Evolutionary conservation across 2,113 vertebrate genomes (phyloP).

Genomic region (Synodontis membranacea): DNA sequence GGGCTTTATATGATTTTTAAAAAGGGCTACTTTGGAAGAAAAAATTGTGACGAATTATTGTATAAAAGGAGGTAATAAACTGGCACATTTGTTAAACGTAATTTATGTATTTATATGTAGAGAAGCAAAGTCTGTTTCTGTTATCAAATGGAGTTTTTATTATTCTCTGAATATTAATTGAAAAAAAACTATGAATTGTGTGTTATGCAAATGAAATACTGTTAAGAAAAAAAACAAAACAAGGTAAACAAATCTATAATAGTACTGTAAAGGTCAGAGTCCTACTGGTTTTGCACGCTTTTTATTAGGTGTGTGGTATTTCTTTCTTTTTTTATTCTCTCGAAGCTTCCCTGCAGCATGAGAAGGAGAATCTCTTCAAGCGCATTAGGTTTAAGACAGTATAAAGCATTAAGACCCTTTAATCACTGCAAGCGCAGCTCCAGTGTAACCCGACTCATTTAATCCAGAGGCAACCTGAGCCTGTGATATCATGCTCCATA

Average conservation of each 20-base stretch:
- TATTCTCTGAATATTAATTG: too few relatives aligned
- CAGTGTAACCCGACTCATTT: slow-evolving; percentile 36
- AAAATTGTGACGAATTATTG: not conserved
- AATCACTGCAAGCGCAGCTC: slow-evolving; percentile 39
- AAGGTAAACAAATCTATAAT: not conserved
- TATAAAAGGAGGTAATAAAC: not conserved
- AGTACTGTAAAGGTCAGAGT: not conserved
- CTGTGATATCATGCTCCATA: slow-evolving; percentile 7
- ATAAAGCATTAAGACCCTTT: slow-evolving; percentile 8
- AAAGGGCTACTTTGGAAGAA: not conserved
- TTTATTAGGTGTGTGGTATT: not conserved
- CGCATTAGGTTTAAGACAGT: not conserved
- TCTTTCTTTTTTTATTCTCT: not conserved
- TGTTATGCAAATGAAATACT: not conserved
- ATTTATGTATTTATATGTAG: not conserved
- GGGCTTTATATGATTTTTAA: not conserved
- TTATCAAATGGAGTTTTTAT: not conserved
- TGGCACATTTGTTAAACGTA: not conserved
- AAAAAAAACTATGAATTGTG: not conserved
- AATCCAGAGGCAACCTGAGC: slow-evolving; percentile 26
- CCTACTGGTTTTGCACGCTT: not conserved
- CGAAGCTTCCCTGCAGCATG: not conserved
- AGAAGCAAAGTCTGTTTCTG: not conserved
- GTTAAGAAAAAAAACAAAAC: not conserved
- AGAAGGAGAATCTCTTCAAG: slow-evolving; percentile 26